Percentiles rank a stretch among this genome's conserved stretches.
phyloP scores from a whole-genome alignment of 35 echinoderm and acorn worm species.

The Eucidaris tribuloides region DNA sequence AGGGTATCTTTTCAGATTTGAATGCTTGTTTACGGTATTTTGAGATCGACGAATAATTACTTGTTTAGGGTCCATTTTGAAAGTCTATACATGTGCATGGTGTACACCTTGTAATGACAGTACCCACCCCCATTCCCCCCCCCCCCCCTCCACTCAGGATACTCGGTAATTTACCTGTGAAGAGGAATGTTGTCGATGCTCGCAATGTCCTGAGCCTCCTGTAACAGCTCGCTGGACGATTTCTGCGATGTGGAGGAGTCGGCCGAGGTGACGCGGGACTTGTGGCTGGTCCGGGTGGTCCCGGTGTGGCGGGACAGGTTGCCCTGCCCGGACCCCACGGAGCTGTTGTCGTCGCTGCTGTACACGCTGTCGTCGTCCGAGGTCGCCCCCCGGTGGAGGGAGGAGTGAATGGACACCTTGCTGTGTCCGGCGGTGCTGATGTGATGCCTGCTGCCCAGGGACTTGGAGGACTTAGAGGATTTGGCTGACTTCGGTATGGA shows the following conservation, averaged over 20 bases:
- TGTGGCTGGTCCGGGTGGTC: neutral
- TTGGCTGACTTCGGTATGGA: neutral
- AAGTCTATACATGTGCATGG: too few species aligned
- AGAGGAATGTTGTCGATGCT: conserved; percentile 65
- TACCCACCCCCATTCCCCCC: too few species aligned
- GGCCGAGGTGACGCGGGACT: conserved; percentile 39
- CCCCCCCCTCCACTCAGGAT: too few species aligned
- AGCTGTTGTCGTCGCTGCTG: conserved; percentile 33
- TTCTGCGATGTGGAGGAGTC: conserved; percentile 70
- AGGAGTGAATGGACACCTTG: conserved; percentile 15
- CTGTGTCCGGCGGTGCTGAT: neutral
- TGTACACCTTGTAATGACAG: too few species aligned
- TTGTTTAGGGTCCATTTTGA: too few species aligned
- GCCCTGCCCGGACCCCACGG: neutral
- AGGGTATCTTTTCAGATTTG: too few species aligned
- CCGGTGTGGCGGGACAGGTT: neutral
- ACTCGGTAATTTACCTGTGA: conserved; percentile 81
- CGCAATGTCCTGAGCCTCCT: conserved; percentile 86
- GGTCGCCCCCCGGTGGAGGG: neutral
- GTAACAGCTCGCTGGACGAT: conserved; percentile 80
- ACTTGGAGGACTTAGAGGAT: neutral
- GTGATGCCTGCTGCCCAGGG: neutral
- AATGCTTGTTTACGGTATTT: too few species aligned
- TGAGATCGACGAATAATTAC: too few species aligned
- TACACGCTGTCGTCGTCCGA: conserved; percentile 48